A percentile compares a stretch with the other conserved stretches of the same genome.
phyloP scores from a whole-genome alignment of 2,888 invertebrate species.

The Agrilus biguttatus region DNA sequence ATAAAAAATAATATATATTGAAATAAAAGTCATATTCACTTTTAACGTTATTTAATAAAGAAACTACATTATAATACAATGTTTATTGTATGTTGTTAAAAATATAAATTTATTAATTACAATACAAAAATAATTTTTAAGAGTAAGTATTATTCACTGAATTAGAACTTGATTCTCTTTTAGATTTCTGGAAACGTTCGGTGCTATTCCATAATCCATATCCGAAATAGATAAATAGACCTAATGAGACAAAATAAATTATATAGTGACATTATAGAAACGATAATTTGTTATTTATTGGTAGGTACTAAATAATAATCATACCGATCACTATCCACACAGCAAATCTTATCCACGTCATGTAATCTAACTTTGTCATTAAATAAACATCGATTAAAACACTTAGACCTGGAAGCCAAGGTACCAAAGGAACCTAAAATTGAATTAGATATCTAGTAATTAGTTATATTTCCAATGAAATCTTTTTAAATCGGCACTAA shows the following conservation, averaged over 20 bases:
- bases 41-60: too few relatives aligned
- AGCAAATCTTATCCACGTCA: conserved; percentile 70
- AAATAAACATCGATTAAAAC: conserved; percentile 73
- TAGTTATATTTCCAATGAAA: conserved; percentile 1
- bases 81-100: too few relatives aligned
- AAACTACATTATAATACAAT: too few relatives aligned
- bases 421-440: conserved; percentile 67
- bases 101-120: too few relatives aligned
- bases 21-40: too few relatives aligned
- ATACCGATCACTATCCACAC: conserved; percentile 70
- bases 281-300: not conserved
- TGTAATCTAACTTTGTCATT: conserved; percentile 61
- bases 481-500: too few relatives aligned
- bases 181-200: conserved; percentile 19
- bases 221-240: conserved; percentile 54
- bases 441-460: conserved; percentile 4
- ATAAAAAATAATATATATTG: too few relatives aligned
- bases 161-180: too few relatives aligned
- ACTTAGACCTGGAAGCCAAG: conserved; percentile 66
- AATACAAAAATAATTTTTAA: too few relatives aligned
- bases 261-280: not conserved
- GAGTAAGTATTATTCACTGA: too few relatives aligned
- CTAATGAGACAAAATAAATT: conserved; percentile 27
- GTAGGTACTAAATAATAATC: conserved; percentile 13
- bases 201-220: conserved; percentile 61